A percentile compares a stretch with the other conserved stretches of the same genome.
Evolutionary conservation across 35 echinoderm and acorn worm species (phyloP).

Genomic region (Apostichopus californicus): DNA sequence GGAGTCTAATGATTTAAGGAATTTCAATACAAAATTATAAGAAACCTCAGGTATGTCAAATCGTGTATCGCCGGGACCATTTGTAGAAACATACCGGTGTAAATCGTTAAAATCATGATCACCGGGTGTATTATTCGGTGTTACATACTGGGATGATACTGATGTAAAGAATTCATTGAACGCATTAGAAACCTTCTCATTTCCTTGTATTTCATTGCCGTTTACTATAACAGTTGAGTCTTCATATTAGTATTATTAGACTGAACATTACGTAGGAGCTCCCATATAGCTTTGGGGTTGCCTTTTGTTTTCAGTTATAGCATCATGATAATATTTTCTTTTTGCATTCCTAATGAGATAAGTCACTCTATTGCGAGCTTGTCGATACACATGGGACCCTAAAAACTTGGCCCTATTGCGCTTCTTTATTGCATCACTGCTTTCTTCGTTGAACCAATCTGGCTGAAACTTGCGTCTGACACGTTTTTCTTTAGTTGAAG

Average conservation of each 20-base stretch:
- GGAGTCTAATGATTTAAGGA: too few species aligned
- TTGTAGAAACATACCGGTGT: background rate
- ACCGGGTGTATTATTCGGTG: background rate
- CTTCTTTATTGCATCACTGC: background rate
- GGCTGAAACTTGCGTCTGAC: background rate
- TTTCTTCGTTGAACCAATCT: background rate
- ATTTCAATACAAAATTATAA: too few species aligned
- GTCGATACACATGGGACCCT: background rate
- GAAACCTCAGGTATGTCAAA: too few species aligned
- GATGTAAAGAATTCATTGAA: background rate
- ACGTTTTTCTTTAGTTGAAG: constrained; percentile 8
- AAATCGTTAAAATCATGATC: background rate
- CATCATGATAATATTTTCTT: background rate
- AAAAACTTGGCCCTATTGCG: background rate
- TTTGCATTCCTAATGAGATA: background rate
- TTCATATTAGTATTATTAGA: background rate
- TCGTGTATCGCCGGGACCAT: background rate
- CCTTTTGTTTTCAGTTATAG: background rate
- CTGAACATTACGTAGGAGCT: background rate
- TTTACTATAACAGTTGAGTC: background rate
- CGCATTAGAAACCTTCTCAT: background rate
- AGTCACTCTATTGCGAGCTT: background rate
- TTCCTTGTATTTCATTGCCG: background rate
- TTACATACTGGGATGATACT: background rate
- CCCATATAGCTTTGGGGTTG: background rate